phyloP scores from a whole-genome alignment of 1,140 invertebrate genomes.

The Drosophila nigromelanica region DNA sequence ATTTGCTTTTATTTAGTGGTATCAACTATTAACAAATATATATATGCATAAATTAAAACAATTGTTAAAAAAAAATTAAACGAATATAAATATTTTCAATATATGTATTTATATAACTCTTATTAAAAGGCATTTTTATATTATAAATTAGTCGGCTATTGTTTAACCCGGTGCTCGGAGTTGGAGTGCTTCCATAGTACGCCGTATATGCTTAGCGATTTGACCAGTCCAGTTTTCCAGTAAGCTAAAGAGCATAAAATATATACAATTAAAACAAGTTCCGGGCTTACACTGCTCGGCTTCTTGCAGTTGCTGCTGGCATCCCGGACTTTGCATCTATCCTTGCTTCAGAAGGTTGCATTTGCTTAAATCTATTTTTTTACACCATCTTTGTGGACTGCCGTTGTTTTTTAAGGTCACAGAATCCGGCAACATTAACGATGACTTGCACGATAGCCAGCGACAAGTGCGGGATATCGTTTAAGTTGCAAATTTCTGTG shows the following conservation, averaged over 20 bases:
- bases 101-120: conserved; percentile 6
- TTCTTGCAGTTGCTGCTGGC: background rate
- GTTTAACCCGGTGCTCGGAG: no score
- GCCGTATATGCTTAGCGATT: background rate
- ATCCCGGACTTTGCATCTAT: background rate
- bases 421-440: conserved; percentile 44
- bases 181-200: background rate
- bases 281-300: background rate
- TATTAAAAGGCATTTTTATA: background rate
- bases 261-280: background rate
- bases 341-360: no score
- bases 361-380: background rate
- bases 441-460: conserved; percentile 47
- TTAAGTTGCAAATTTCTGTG: conserved; percentile 36
- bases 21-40: conserved; percentile 22
- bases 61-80: conserved; percentile 9
- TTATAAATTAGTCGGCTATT: background rate
- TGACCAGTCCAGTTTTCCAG: background rate
- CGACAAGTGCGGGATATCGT: conserved; percentile 43
- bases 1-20: conserved; percentile 19
- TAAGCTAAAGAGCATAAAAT: background rate
- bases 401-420: conserved; percentile 10
- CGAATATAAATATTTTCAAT: conserved; percentile 21
- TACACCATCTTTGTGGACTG: background rate
- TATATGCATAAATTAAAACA: conserved; percentile 15